Evolutionary conservation across 2,888 invertebrate genomes (phyloP).

Genomic region (Pterobdella sp.): DNA sequence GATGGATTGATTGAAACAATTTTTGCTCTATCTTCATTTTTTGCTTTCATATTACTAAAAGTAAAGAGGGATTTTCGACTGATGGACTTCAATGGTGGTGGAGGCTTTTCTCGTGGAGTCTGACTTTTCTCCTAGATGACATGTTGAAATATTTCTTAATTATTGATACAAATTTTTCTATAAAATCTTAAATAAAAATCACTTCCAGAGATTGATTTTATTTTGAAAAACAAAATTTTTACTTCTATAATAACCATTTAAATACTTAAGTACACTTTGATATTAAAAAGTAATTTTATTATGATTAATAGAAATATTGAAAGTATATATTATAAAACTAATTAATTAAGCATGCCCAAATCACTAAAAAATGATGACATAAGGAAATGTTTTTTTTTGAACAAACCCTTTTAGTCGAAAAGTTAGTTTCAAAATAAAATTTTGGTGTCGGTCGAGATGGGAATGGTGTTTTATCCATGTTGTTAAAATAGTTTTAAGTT

Average conservation of each 20-base stretch:
- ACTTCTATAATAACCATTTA: no score
- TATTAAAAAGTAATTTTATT: no score
- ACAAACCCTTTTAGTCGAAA: not conserved
- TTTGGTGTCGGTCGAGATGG: not conserved
- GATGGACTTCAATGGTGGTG: slow-evolving; percentile 48
- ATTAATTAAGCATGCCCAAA: no score
- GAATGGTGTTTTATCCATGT: not conserved
- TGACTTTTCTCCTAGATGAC: slow-evolving; percentile 40
- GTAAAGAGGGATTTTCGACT: slow-evolving; percentile 50
- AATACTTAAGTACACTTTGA: no score
- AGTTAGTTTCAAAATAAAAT: not conserved
- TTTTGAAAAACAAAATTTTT: no score
- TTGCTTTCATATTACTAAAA: slow-evolving; percentile 47
- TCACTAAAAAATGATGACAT: not conserved
- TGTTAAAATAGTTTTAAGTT: not conserved
- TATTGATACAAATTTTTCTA: no score
- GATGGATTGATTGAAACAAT: slow-evolving; percentile 46
- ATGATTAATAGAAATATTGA: no score
- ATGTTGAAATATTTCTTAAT: no score
- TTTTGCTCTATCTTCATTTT: slow-evolving; percentile 43
- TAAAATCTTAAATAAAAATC: no score
- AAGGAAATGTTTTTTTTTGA: not conserved
- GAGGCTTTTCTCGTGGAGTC: slow-evolving; percentile 43
- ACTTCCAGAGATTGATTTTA: no score
- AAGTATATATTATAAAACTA: no score